A percentile compares a stretch with the other conserved stretches of the same genome.
These are phyloP conservation scores for Drosophila fungiperda DNA, from an alignment of 2,888 invertebrate species.

Conservation along the genomic window DNA sequence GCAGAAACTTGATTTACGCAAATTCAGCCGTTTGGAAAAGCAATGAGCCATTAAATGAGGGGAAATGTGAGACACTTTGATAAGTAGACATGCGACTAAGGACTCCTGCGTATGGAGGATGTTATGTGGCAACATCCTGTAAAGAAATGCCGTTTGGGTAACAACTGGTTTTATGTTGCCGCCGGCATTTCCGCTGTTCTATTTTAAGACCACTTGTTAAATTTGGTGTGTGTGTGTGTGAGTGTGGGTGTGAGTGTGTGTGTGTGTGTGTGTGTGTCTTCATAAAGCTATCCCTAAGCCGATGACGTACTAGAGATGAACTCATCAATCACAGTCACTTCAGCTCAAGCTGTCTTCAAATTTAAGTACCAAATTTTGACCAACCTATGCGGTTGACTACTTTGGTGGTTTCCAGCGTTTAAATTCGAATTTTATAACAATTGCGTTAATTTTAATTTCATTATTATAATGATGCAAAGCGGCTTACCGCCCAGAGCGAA, in stretches of 20 bases:
- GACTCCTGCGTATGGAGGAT: slow-evolving; percentile 16
- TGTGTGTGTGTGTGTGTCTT: background rate
- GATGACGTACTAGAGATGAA: background rate
- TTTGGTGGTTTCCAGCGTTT: slow-evolving; percentile 2
- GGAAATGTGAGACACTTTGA: slow-evolving; percentile 45
- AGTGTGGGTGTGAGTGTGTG: slow-evolving; percentile 1
- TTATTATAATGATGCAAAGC: slow-evolving; percentile 27
- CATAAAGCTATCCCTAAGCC: slow-evolving; percentile 10
- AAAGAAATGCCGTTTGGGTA: slow-evolving; percentile 2
- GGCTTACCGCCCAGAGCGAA: slow-evolving; percentile 32
- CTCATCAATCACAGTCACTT: slow-evolving; percentile 48
- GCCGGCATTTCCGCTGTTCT: slow-evolving; percentile 23
- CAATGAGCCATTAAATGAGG: slow-evolving; percentile 67
- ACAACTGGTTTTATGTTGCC: slow-evolving; percentile 29
- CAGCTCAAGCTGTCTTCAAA: slow-evolving; percentile 3
- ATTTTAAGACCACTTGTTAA: slow-evolving; percentile 12
- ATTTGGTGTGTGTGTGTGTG: slow-evolving; percentile 5
- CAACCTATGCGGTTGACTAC: background rate
- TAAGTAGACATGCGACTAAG: slow-evolving; percentile 30
- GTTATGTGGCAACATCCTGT: slow-evolving; percentile 28
- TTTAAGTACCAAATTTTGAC: slow-evolving; percentile 24
- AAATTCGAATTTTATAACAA: slow-evolving; percentile 18
- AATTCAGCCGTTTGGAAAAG: slow-evolving; percentile 21
- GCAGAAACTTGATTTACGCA: slow-evolving; percentile 1
- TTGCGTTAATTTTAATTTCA: slow-evolving; percentile 28